A percentile compares a stretch with the other conserved stretches of the same genome.
These are phyloP conservation scores for Fragum sueziense DNA, from an alignment of 2,888 invertebrate genomes.

Conservation along the genomic window DNA sequence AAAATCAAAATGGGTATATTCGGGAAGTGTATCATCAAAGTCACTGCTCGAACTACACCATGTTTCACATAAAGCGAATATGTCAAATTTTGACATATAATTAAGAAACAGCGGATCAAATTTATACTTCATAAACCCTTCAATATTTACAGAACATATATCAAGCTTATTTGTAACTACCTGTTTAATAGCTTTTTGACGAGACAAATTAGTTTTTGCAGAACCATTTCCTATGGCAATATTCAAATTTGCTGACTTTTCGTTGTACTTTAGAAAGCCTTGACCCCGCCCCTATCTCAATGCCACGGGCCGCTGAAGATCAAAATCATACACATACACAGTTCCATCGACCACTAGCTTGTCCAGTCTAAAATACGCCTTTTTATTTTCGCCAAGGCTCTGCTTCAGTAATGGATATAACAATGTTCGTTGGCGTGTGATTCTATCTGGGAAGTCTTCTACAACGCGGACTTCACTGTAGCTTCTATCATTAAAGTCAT, in stretches of 20 bases:
- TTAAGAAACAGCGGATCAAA: background rate
- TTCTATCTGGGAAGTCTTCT: background rate
- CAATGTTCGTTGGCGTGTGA: background rate
- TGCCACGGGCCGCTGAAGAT: background rate
- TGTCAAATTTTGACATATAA: background rate
- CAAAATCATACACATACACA: background rate
- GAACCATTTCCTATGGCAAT: background rate
- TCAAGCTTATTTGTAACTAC: background rate
- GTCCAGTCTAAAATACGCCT: background rate
- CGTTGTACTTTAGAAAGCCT: background rate
- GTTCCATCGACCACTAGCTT: background rate
- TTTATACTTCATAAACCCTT: background rate
- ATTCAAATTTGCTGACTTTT: background rate
- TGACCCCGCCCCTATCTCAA: background rate
- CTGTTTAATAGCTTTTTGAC: too few species aligned
- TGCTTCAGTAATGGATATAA: background rate
- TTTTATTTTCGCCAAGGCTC: background rate
- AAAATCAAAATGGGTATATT: background rate
- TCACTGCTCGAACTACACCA: background rate
- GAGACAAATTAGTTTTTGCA: too few species aligned
- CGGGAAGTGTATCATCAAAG: background rate
- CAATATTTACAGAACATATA: slow-evolving; percentile 5
- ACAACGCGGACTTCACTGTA: background rate
- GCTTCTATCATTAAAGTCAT: background rate
- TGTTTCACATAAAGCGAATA: slow-evolving; percentile 8